These are phyloP conservation scores for Pterocles burchelli DNA, from an alignment of 2,113 vertebrate species.

Conservation along the genomic window DNA sequence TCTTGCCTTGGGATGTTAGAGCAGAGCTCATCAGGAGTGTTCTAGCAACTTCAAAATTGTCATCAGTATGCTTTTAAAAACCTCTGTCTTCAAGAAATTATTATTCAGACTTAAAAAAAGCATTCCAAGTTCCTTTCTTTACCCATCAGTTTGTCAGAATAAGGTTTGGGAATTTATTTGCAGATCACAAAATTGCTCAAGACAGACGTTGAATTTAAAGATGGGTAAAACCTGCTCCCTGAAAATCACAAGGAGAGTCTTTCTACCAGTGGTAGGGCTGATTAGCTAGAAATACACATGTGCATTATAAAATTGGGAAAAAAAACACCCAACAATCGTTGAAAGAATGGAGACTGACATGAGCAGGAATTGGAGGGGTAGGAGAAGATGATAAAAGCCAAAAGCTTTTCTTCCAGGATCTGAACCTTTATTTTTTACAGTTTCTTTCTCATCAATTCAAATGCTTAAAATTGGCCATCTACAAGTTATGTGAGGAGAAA, in stretches of 20 bases:
- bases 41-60: not conserved
- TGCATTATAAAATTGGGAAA: not conserved
- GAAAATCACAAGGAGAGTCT: not conserved
- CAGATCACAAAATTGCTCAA: not conserved
- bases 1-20: not conserved
- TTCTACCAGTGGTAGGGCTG: not conserved
- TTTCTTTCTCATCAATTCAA: not conserved
- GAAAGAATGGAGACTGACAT: not conserved
- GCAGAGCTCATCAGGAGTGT: constrained; percentile 1
- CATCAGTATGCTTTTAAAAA: not conserved
- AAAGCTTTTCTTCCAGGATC: not conserved
- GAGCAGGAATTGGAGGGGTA: not conserved
- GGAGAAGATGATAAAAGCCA: not conserved
- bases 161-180: not conserved
- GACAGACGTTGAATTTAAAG: not conserved
- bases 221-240: not conserved
- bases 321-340: not conserved
- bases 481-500: not conserved
- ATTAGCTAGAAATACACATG: not conserved
- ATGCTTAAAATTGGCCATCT: not conserved
- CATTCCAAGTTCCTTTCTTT: not conserved
- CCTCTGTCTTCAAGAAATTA: not conserved
- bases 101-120: not conserved
- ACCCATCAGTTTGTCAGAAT: not conserved
- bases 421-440: not conserved